Conservation (phyloP, 2,888 invertebrate species). For the Spialia ferax region DNA sequence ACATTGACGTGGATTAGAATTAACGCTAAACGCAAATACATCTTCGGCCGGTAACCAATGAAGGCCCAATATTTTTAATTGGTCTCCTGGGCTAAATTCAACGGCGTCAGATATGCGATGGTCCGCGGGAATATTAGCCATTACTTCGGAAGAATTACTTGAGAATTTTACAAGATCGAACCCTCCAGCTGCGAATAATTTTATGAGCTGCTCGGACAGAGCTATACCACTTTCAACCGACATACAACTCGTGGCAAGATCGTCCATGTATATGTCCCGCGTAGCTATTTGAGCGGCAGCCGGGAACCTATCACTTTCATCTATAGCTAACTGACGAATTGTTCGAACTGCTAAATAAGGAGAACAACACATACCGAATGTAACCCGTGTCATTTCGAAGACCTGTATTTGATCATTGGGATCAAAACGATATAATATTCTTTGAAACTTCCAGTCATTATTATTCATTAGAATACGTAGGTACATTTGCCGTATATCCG, state of each 20-base stretch:
- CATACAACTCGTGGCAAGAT: not conserved
- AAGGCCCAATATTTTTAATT: slow-evolving; percentile 10
- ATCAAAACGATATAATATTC: slow-evolving; percentile 3
- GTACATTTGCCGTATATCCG: not conserved
- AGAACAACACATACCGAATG: slow-evolving; percentile 2
- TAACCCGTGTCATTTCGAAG: not conserved
- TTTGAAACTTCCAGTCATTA: not conserved
- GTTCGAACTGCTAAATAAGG: not conserved
- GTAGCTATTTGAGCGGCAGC: slow-evolving; percentile 1
- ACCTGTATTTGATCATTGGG: slow-evolving; percentile 3
- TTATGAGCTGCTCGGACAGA: not conserved
- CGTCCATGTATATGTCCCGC: not conserved
- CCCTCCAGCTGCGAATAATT: not conserved
- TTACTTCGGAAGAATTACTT: slow-evolving; percentile 6
- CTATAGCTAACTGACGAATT: not conserved
- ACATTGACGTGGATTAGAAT: not conserved
- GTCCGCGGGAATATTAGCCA: not conserved
- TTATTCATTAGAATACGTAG: not conserved
- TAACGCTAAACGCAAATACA: not conserved
- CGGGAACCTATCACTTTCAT: not conserved
- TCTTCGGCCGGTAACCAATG: slow-evolving; percentile 4
- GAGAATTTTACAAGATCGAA: slow-evolving; percentile 14
- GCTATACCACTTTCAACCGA: not conserved
- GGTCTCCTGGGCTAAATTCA: slow-evolving; percentile 3
- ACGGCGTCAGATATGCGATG: slow-evolving; percentile 13